Evolutionary conservation across 1,140 invertebrate genomes (phyloP), one percentile per base, ranked within the genome.

Genomic region (Papilio polyxenes): DNA sequence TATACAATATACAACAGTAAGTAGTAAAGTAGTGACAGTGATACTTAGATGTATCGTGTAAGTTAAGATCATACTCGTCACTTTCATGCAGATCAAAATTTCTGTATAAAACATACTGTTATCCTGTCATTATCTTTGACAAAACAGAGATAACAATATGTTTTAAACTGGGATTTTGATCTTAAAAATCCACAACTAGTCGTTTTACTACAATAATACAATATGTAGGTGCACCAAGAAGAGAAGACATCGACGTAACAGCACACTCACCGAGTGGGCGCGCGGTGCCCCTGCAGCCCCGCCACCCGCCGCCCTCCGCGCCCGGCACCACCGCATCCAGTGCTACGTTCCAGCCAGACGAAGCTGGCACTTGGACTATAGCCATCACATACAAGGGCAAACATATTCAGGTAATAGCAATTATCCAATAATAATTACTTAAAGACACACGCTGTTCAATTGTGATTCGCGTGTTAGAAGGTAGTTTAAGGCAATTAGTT

Each of bases 281-380:
- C 75, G 90, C 92, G 0, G 89, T 94, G 5, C 91, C 92, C 0
- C 74, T 94, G 44, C 83, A 91, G 65, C 83, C 92, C 0, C 86
- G 93, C 0, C 93, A 94, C 75, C 93, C 93, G 0, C 93, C 93
- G 10, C 91, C 92, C 8, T 94, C 93, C 13, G 93, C 91, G 0
- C 91, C 92, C 2, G 93, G 92, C 37, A 94, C 91, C 51, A 94
- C 93, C 0, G 92, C 93, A 40, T 94, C 93, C 44, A 98, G 97
- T 83, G 98, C 98, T 77, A 99, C 98, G 83, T 99, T 99, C 92
- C 98, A 98, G 91, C 99, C 99, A 7, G 98, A 99, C 86, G 98
- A 99, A 95, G 97, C 98, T 75, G 99, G 98, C 89, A 98, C 98
- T 88, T 99, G 99, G 98, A 97, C 98, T 85, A 98, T 99, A 78